Conservation (phyloP, 2,797 vertebrate genomes). For the Cheirogaleus major region DNA sequence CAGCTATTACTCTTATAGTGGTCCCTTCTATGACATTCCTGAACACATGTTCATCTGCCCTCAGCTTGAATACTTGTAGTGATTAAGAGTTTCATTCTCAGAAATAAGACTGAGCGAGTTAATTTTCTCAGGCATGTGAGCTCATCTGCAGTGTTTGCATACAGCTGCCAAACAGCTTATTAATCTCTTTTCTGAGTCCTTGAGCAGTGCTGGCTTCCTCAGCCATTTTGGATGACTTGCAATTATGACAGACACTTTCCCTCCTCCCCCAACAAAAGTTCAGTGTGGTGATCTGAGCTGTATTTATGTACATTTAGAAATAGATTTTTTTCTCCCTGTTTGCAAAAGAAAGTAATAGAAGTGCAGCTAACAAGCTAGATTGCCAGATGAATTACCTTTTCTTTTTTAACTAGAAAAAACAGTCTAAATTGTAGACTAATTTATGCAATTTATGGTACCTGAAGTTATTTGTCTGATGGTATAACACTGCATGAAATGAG, state of each 20-base stretch:
- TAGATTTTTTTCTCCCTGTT: not conserved
- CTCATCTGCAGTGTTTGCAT: not conserved
- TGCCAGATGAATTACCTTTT: not conserved
- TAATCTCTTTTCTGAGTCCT: not conserved
- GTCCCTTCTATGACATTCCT: not conserved
- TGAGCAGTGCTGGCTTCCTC: not conserved
- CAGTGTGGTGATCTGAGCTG: not conserved
- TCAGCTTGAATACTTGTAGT: not conserved
- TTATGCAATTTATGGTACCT: not conserved
- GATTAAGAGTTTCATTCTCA: not conserved
- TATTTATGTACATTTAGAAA: not conserved
- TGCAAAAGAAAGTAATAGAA: conserved; percentile 24
- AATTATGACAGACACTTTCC: not conserved
- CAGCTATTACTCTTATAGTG: not conserved
- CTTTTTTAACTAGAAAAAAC: conserved; percentile 25
- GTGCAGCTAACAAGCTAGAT: not conserved
- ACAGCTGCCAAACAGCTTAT: not conserved
- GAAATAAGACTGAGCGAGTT: not conserved
- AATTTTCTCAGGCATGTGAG: not conserved
- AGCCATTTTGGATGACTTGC: not conserved
- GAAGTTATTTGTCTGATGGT: not conserved
- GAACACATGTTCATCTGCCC: not conserved
- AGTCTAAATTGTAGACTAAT: not conserved
- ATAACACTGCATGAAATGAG: not conserved
- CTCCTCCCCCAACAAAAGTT: not conserved